A percentile compares a stretch with the other conserved stretches of the same genome.
phyloP scores from a whole-genome alignment of 2,113 vertebrate species.

The Prionailurus bengalensis region DNA sequence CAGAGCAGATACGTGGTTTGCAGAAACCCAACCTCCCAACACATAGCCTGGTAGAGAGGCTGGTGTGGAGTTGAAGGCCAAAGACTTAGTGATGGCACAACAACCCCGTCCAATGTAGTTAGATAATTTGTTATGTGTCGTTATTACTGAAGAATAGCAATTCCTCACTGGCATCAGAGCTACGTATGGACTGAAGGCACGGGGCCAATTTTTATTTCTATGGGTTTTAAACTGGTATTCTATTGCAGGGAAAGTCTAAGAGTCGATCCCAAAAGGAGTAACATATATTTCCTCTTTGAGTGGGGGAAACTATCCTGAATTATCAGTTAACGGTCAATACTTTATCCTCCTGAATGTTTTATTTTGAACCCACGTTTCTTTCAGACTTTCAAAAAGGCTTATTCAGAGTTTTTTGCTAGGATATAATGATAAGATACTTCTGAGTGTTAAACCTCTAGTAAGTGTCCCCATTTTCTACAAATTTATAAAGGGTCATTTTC shows the following conservation, averaged over 20 bases:
- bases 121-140: not conserved
- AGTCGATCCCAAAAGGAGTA: not conserved
- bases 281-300: not conserved
- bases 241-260: not conserved
- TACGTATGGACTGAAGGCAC: not conserved
- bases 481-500: not conserved
- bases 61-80: not conserved
- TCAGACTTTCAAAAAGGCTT: slow-evolving; percentile 23
- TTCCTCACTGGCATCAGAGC: not conserved
- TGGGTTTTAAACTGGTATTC: not conserved
- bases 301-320: not conserved
- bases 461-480: not conserved
- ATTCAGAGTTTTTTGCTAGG: not conserved
- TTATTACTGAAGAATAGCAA: not conserved
- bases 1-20: not conserved
- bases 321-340: not conserved
- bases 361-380: not conserved
- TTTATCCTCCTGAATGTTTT: not conserved
- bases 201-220: not conserved
- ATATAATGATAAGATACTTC: not conserved
- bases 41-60: not conserved
- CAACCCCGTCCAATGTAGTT: not conserved
- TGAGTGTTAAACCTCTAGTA: not conserved
- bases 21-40: not conserved
- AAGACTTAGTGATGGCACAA: not conserved